Base-by-base conservation (phyloP, 1,140 invertebrate genomes). In the Zaprionus ornatus region DNA sequence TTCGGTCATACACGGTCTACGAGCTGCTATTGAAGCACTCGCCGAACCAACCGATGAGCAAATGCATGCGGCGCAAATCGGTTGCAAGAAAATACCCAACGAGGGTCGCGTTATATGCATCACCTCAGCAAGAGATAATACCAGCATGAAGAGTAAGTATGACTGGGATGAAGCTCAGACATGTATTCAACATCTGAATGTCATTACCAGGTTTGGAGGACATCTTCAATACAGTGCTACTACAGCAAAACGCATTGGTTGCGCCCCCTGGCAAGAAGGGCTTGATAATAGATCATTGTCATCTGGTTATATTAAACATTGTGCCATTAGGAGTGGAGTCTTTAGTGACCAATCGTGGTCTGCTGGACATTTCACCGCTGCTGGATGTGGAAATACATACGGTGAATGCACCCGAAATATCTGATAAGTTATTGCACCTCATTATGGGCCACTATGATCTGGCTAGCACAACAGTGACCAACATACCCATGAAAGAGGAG, bases 401-500 rank as follows among this genome's bases (percentile, higher is more conserved):
- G 4, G 94, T 96, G 15, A 95, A 95, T 91, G 96, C 96, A 4
- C 93, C 94, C 9, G 90, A 93, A n/a, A 91, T 96, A 25, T 94
- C 95, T 0, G 94, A 93, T 65, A 96, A 97, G 82, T 92, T 98
- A 10, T 96, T 96, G 0, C 94, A 96, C 59, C 91, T 97, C 1
- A 96, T 97, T 64, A 92, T 97, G 66, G 95, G 95, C 7, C 98
- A 99, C 93, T 99, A 98, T 86, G 95, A 97, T 91, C 93, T 99
- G n/a, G 96, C 98, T 1, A 98, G 97, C 61, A 99, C 98, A 13
- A 99, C 98, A 1, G 98, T 99, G 0, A 99, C 98, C 25, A 98
- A 98, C 29, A 99, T 99, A 86, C 98, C 98, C 4, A 99, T 99
- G 98, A 99, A 99, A 74, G 98, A 99, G 93, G 98, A 99, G 93